A percentile compares a stretch with the other conserved stretches of the same genome.
These are phyloP conservation scores for Agrochola lychnidis DNA, from an alignment of 2,888 invertebrate species.

Conservation along the genomic window DNA sequence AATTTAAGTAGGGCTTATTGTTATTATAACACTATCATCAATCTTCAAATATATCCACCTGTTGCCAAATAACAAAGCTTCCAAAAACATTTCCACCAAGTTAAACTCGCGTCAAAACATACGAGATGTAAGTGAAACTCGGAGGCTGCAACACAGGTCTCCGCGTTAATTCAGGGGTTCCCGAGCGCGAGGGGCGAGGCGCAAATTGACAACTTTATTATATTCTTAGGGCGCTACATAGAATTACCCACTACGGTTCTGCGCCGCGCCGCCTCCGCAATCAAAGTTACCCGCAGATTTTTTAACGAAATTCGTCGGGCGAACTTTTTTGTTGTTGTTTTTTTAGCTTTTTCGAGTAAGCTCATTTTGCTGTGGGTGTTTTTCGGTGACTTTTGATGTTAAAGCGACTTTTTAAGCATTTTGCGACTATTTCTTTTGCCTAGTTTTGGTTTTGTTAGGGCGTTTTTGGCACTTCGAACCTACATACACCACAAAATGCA, in stretches of 20 bases:
- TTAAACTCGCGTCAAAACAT: constrained; percentile 45
- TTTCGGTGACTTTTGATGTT: constrained; percentile 17
- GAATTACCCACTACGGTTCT: constrained; percentile 58
- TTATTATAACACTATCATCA: background rate
- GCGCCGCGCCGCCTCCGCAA: constrained; percentile 57
- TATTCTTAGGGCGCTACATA: constrained; percentile 68
- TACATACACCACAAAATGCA: background rate
- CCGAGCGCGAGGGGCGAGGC: constrained; percentile 62
- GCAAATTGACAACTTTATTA: constrained; percentile 78
- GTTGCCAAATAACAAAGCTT: constrained; percentile 41
- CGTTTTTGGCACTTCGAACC: background rate
- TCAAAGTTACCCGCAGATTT: constrained; percentile 65
- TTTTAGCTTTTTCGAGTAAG: constrained; percentile 29
- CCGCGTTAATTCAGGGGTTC: constrained; percentile 63
- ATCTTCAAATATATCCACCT: constrained; percentile 18
- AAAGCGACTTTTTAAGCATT: constrained; percentile 21
- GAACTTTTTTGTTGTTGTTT: constrained; percentile 30
- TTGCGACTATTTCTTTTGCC: background rate
- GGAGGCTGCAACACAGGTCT: constrained; percentile 40
- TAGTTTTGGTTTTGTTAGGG: background rate
- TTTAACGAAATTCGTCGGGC: constrained; percentile 52
- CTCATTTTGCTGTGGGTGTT: constrained; percentile 41
- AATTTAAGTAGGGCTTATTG: no score
- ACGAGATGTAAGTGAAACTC: constrained; percentile 50
- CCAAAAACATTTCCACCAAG: constrained; percentile 40